Conservation (phyloP, 2,113 vertebrate species). For the Microcebus tavaratra region DNA sequence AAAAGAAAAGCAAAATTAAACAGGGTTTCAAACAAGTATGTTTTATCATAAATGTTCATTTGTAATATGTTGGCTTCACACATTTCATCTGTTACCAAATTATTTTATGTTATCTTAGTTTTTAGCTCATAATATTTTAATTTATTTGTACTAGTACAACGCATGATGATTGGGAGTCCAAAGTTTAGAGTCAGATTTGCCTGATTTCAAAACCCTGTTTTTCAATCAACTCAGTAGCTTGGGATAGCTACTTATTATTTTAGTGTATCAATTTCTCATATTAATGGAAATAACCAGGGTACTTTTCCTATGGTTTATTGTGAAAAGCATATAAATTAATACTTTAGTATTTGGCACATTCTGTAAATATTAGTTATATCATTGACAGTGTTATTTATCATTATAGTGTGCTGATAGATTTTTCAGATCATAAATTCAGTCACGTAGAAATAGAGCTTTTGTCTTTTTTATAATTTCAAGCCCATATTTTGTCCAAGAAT, state of each 20-base stretch:
- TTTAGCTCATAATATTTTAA: not conserved
- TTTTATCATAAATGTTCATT: not conserved
- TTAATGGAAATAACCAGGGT: not conserved
- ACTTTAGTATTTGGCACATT: not conserved
- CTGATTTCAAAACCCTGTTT: not conserved
- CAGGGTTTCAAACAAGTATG: not conserved
- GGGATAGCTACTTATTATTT: not conserved
- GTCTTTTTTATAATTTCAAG: not conserved
- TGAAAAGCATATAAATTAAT: not conserved
- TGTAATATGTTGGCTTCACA: not conserved
- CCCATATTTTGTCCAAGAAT: not conserved
- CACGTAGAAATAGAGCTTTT: not conserved
- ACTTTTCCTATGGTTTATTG: not conserved
- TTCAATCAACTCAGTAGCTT: not conserved
- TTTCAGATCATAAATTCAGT: not conserved
- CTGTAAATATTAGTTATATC: not conserved
- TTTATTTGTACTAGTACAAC: not conserved
- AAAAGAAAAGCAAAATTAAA: not conserved
- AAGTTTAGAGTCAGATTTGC: not conserved
- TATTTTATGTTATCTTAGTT: not conserved
- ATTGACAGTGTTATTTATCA: not conserved
- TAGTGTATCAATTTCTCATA: not conserved
- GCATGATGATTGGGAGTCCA: not conserved
- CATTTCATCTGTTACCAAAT: not conserved
- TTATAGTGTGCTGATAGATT: not conserved